These are phyloP conservation scores for Procambarus virginalis DNA, from an alignment of 1,140 invertebrate species.

Conservation along the genomic window DNA sequence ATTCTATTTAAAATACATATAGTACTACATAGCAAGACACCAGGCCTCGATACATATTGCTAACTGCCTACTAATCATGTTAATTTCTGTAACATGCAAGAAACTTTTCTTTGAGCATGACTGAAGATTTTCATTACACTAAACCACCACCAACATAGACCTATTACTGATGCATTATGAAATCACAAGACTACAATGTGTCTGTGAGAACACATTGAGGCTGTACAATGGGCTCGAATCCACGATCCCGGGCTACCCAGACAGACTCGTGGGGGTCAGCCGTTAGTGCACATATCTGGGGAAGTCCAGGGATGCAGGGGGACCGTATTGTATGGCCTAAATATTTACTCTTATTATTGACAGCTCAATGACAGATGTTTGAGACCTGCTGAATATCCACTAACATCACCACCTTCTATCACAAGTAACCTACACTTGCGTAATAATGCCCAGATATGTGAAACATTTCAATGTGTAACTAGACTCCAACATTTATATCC, in stretches of 20 bases:
- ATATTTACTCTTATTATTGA: not conserved
- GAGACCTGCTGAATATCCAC: not conserved
- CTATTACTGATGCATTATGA: no score
- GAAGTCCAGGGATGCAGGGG: no score
- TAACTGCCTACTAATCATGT: not conserved
- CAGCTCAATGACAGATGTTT: not conserved
- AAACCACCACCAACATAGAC: not conserved
- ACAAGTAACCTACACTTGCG: not conserved
- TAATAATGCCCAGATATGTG: not conserved
- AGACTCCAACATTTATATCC: not conserved
- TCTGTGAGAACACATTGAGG: no score
- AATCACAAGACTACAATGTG: no score
- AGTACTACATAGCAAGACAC: not conserved
- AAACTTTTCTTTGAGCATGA: no score
- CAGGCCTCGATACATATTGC: not conserved
- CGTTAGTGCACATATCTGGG: no score
- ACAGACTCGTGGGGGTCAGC: no score
- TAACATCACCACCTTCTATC: not conserved
- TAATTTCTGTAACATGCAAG: no score
- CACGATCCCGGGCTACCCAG: no score
- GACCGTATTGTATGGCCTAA: not conserved
- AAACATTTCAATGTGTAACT: not conserved
- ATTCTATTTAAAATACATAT: not conserved
- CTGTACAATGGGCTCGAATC: no score
- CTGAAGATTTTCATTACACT: not conserved